These are phyloP conservation scores for Caranx melampygus DNA, from an alignment of 2,113 vertebrate species.

Conservation along the genomic window DNA sequence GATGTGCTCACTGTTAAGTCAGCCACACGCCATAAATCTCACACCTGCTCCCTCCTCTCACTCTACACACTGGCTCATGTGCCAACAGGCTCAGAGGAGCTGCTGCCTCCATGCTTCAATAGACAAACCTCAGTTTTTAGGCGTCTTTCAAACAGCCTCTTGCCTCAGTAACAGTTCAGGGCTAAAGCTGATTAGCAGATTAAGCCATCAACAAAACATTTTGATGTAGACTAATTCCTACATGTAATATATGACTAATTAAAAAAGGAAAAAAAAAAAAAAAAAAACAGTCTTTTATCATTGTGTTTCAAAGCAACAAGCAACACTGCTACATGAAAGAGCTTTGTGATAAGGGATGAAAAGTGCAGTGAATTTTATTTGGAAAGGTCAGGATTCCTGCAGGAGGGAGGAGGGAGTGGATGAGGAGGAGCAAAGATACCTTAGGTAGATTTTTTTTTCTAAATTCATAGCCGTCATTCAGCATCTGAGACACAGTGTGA, in stretches of 20 bases:
- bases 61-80: constrained; percentile 24
- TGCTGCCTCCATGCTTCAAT: constrained; percentile 5
- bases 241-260: neutral
- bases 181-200: constrained; percentile 15
- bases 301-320: neutral
- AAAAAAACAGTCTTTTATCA: neutral
- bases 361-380: constrained; percentile 37
- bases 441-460: constrained; percentile 7
- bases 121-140: constrained; percentile 19
- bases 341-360: constrained; percentile 30
- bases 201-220: constrained; percentile 14
- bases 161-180: neutral
- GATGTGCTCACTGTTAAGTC: constrained; percentile 47
- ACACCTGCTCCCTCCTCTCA: constrained; percentile 38
- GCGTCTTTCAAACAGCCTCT: constrained; percentile 8
- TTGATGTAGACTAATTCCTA: neutral
- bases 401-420: constrained; percentile 15
- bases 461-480: constrained; percentile 40
- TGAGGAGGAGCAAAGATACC: constrained; percentile 1
- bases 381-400: constrained; percentile 55
- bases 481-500: constrained; percentile 19
- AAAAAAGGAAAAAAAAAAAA: neutral
- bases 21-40: constrained; percentile 61
- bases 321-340: neutral
- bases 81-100: constrained; percentile 8